Base-by-base conservation (phyloP, 2,113 vertebrate genomes). In the Turnix velox region DNA sequence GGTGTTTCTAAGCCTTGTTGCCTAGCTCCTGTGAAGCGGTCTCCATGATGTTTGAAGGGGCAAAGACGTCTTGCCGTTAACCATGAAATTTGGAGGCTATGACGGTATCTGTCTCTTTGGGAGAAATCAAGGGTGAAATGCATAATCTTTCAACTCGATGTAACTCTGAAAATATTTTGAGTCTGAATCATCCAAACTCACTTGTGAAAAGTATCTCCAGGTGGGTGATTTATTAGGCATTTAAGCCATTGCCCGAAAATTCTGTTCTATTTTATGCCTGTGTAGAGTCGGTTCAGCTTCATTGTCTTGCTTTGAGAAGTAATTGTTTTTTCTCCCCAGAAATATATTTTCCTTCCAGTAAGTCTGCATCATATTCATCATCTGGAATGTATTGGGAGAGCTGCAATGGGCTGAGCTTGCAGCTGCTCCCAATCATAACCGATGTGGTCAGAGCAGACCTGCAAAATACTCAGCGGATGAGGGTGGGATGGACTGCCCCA, bases 371-470 rank as follows among this genome's bases (percentile, higher is more conserved):
- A 84, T 89, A 94, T 95, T 92, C 80, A 78, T 97, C 96, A 97
- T 95, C 94, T 97, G 96, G 95, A 97, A 97, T 3, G 5, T 85
- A 95, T 95, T 96, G 94, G 86, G 92, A 94, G 67, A 1, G 2
- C 58, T 85, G 84, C 92, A 77, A 66, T 73, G 87, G 93, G 72
- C 79, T 88, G 83, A 93, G 93, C 65, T 72, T 90, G 89, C 96
- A 97, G 96, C 96, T 97, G 96, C 95, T 97, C 95, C 93, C 90
- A 95, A 95, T 97, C 94, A 96, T 90, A 78, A n/a, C 49, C 12
- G 4, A 85, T 33, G 87, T 6, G 7, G 87, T 92, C 84, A 30
- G 67, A 91, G 62, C 77, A 74, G 68, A 95, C 95, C 87, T 96
- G 94, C 76, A 45, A 83, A 72, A 57, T 12, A 54, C 73, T 49